Evolutionary conservation across 2,113 vertebrate genomes (phyloP).

Genomic region (Misgurnus mizolepis): DNA sequence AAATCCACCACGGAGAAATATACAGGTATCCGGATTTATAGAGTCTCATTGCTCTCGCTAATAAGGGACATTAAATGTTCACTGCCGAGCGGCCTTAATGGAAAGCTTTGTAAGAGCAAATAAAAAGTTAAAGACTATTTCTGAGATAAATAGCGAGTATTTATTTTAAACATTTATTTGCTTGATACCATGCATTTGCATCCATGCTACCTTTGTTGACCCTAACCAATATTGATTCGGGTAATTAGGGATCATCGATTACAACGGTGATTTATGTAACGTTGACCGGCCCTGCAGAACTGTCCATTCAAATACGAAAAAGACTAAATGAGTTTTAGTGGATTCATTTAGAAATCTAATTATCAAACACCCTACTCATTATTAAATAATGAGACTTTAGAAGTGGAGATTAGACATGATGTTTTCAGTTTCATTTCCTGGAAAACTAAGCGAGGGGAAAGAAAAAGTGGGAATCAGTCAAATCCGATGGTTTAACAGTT

Average conservation of each 20-base stretch:
- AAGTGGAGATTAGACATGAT: neutral
- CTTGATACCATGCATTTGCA: slow-evolving; percentile 15
- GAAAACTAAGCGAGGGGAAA: neutral
- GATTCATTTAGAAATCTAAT: slow-evolving; percentile 7
- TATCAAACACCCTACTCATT: slow-evolving; percentile 7
- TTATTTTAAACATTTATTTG: slow-evolving; percentile 30
- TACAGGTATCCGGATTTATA: neutral
- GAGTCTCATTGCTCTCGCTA: neutral
- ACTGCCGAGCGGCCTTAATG: neutral
- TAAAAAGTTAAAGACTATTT: slow-evolving; percentile 11
- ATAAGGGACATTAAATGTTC: slow-evolving; percentile 14
- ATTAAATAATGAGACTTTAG: neutral
- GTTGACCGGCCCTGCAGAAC: slow-evolving; percentile 35
- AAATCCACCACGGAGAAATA: neutral
- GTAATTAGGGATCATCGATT: slow-evolving; percentile 48
- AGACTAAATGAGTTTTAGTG: slow-evolving; percentile 3
- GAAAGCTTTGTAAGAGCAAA: neutral
- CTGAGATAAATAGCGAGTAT: slow-evolving; percentile 2
- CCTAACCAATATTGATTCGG: neutral
- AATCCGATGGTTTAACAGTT: neutral
- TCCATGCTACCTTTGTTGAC: slow-evolving; percentile 21
- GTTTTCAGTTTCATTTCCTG: neutral
- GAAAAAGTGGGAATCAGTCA: slow-evolving; percentile 27
- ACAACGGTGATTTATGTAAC: slow-evolving; percentile 36
- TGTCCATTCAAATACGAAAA: slow-evolving; percentile 11